These are phyloP conservation scores for Eretmocerus hayati DNA, from an alignment of 2,888 invertebrate genomes.

Conservation along the genomic window DNA sequence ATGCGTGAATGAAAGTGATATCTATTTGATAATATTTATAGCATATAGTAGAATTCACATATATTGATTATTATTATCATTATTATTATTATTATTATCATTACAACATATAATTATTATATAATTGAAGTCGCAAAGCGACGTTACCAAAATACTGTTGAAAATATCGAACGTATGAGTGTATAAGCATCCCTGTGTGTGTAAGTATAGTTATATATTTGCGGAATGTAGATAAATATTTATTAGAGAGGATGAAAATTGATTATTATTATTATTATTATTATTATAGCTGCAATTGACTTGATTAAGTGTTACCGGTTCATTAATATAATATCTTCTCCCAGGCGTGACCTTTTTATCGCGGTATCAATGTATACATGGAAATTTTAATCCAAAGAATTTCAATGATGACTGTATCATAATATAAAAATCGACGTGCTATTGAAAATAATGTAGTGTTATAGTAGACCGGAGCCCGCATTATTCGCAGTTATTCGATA, in stretches of 20 bases:
- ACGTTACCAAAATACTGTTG: slow-evolving; percentile 15
- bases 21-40: neutral
- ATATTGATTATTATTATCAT: neutral
- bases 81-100: no score
- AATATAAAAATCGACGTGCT: neutral
- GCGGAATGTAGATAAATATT: slow-evolving; percentile 15
- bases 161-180: neutral
- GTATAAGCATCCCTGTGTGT: slow-evolving; percentile 11
- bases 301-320: neutral
- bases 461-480: no score
- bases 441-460: no score
- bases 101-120: no score
- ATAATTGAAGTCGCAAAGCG: slow-evolving; percentile 14
- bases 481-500: no score
- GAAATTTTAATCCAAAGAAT: neutral
- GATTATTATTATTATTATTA: neutral
- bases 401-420: no score
- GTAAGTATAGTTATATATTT: no score
- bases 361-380: neutral
- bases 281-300: neutral
- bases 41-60: neutral
- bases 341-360: no score
- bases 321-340: no score
- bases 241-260: neutral
- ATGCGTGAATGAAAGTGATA: neutral